Conservation (phyloP, 2,888 invertebrate species). For the Petrophora chlorosata region DNA sequence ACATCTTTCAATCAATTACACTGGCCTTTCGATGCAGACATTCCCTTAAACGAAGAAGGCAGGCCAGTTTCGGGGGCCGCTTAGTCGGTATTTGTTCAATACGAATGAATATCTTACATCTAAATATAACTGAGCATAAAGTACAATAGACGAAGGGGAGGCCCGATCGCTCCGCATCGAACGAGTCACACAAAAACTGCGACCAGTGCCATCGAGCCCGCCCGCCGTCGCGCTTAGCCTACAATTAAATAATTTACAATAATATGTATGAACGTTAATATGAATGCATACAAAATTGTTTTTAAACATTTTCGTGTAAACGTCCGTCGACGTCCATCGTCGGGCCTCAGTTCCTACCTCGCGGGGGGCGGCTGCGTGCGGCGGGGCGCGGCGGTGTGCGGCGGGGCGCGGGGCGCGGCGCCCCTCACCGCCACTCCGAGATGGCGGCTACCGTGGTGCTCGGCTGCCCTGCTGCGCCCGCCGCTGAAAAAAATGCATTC, state of each 20-base stretch:
- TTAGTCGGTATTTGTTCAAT: slow-evolving; percentile 5
- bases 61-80: background rate
- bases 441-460: slow-evolving; percentile 83
- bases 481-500: slow-evolving; percentile 43
- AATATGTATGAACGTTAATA: slow-evolving; percentile 70
- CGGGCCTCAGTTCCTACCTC: slow-evolving; percentile 45
- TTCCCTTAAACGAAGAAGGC: background rate
- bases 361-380: slow-evolving; percentile 50
- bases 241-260: slow-evolving; percentile 77
- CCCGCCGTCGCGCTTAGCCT: slow-evolving; percentile 55
- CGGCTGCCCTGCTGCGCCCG: slow-evolving; percentile 80
- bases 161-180: slow-evolving; percentile 48
- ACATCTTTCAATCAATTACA: too few species aligned
- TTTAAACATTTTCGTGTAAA: slow-evolving; percentile 29
- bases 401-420: slow-evolving; percentile 55
- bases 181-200: slow-evolving; percentile 46
- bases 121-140: slow-evolving; percentile 81
- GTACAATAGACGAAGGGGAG: slow-evolving; percentile 65
- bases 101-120: slow-evolving; percentile 49
- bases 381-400: slow-evolving; percentile 58
- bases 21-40: slow-evolving; percentile 1
- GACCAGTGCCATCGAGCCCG: slow-evolving; percentile 51
- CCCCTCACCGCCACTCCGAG: slow-evolving; percentile 85
- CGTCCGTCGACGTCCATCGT: slow-evolving; percentile 41
- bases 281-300: slow-evolving; percentile 70